Evolutionary conservation across 2,113 vertebrate genomes (phyloP).

Genomic region (Cettia cetti): DNA sequence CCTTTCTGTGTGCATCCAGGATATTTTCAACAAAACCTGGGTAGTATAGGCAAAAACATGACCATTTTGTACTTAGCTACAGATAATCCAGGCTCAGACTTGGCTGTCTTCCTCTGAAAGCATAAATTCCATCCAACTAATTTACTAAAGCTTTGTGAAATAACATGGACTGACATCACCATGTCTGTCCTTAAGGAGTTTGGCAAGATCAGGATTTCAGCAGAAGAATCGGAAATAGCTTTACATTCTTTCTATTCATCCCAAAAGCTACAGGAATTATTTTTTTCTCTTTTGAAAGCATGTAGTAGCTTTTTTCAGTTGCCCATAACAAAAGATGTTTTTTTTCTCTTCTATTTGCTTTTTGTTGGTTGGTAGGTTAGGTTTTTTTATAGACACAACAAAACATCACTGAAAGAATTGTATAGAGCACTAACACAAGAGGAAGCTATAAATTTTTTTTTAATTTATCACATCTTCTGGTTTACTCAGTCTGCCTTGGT

Average conservation of each 20-base stretch:
- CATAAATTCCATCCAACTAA: background rate
- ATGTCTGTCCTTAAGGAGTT: background rate
- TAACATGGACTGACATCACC: background rate
- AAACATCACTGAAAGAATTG: background rate
- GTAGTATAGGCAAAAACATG: background rate
- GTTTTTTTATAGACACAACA: background rate
- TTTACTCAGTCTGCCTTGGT: background rate
- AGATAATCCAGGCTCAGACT: background rate
- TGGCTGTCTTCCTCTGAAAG: background rate
- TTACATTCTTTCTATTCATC: background rate
- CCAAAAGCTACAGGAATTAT: background rate
- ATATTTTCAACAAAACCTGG: background rate
- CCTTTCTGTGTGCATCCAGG: background rate
- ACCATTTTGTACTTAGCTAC: background rate
- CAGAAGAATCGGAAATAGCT: background rate
- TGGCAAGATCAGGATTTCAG: background rate
- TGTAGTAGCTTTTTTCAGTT: background rate
- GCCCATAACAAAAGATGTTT: background rate
- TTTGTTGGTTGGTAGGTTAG: background rate
- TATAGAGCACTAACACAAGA: background rate
- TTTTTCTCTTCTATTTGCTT: background rate
- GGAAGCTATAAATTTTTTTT: background rate
- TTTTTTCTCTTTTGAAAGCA: background rate
- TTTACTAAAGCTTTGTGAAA: background rate
- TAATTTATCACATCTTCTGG: fast-evolving